These are phyloP conservation scores for Urocolius indicus DNA, from an alignment of 2,113 vertebrate species.

Conservation along the genomic window DNA sequence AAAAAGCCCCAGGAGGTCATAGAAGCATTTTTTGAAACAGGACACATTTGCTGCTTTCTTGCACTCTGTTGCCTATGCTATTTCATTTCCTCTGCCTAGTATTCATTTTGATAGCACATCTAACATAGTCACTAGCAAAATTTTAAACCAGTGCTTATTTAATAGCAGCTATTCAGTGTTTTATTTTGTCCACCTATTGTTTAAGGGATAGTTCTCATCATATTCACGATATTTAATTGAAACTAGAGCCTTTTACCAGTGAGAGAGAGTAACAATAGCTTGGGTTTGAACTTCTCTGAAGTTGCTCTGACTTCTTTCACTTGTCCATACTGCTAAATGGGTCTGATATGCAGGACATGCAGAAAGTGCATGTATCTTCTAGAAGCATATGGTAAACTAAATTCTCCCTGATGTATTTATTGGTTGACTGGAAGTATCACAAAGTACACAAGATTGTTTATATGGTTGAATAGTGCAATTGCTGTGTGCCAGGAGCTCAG, in stretches of 20 bases:
- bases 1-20: background rate
- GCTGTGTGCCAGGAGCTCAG: background rate
- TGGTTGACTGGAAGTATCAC: background rate
- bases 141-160: background rate
- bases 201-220: background rate
- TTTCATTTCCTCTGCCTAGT: background rate
- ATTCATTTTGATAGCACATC: background rate
- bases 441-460: background rate
- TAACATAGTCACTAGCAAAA: background rate
- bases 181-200: background rate
- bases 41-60: background rate
- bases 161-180: background rate
- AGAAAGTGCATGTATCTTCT: background rate
- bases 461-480: background rate
- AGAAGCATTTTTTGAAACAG: background rate
- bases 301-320: background rate
- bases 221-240: background rate
- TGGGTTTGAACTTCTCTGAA: background rate
- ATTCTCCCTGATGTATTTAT: background rate
- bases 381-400: background rate
- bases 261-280: background rate
- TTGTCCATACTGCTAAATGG: background rate
- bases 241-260: background rate
- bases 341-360: background rate
- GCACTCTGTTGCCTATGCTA: background rate